Evolutionary conservation across 2,113 vertebrate species (phyloP), one percentile per base, ranked within the genome.

Genomic region (Caloenas nicobarica): DNA sequence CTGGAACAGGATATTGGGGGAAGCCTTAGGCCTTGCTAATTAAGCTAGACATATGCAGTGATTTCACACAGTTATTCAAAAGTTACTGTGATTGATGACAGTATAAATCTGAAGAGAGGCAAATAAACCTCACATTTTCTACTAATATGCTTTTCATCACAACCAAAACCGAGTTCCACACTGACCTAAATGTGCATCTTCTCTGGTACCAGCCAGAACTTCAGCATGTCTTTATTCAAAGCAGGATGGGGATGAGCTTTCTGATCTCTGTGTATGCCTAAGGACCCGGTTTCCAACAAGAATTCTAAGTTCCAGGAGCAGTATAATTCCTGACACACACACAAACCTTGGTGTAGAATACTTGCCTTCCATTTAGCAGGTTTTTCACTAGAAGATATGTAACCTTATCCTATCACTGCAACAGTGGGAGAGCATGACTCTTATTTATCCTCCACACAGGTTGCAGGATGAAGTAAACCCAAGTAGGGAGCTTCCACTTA

Each of bases 401-500:
- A 71, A 58, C 3, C 14, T 40, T 25, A 61, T 5, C 17, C 36
- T 76, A 15, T 50, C 24, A n/a, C 14, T 44, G 18, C 1, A 9
- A 62, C 5, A 60, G 7, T 24, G 31, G 72, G 8, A 76, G 8
- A 69, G 8, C 12, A 50, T 23, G 24, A 80, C 7, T 24, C 38
- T 79, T 68, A 21, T 8, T 19, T 58, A 13, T 64, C 16, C 29
- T 50, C 21, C 48, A 26, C 9, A 40, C 0, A 3, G 4, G 4
- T 14, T 62, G 16, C 62, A 77, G 24, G 14, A 66, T 48, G 40
- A 68, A 65, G 22, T 18, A 73, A 13, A 48, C 2, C 16, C 36
- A 68, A 46, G 14, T 5, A 70, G 19, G 8, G 13, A 88, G 65
- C 5, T 4, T n/a, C 6, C 0, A 0, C 10, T 38, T 80, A 46